A percentile compares a stretch with the other conserved stretches of the same genome.
phyloP scores from a whole-genome alignment of 2,113 vertebrate genomes.

The Lagenorhynchus albirostris region DNA sequence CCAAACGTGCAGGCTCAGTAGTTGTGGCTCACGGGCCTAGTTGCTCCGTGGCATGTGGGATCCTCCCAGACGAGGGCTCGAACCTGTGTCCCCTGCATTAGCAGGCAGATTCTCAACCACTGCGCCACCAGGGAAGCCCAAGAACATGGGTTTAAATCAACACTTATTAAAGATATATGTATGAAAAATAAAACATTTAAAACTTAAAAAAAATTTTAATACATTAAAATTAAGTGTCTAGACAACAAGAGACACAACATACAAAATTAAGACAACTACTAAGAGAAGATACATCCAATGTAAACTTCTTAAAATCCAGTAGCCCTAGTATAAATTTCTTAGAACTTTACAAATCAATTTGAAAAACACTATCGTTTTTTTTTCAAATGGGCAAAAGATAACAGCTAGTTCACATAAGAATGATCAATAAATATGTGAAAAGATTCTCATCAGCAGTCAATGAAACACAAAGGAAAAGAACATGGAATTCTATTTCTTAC shows the following conservation, averaged over 20 bases:
- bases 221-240: neutral
- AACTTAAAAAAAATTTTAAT: neutral
- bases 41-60: too few species aligned
- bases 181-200: neutral
- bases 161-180: neutral
- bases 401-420: neutral
- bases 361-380: neutral
- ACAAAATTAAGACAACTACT: neutral
- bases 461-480: neutral
- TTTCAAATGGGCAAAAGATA: neutral
- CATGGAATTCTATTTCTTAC: neutral
- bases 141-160: neutral
- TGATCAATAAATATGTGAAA: too few species aligned
- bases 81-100: too few species aligned
- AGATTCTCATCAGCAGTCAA: neutral
- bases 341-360: neutral
- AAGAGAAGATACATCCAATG: neutral
- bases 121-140: too few species aligned
- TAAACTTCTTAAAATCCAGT: neutral
- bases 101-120: too few species aligned
- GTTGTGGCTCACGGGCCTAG: too few species aligned
- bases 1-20: too few species aligned
- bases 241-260: neutral
- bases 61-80: too few species aligned
- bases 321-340: neutral